Conservation (phyloP, 2,888 invertebrate species). For the Epirrita christyi region DNA sequence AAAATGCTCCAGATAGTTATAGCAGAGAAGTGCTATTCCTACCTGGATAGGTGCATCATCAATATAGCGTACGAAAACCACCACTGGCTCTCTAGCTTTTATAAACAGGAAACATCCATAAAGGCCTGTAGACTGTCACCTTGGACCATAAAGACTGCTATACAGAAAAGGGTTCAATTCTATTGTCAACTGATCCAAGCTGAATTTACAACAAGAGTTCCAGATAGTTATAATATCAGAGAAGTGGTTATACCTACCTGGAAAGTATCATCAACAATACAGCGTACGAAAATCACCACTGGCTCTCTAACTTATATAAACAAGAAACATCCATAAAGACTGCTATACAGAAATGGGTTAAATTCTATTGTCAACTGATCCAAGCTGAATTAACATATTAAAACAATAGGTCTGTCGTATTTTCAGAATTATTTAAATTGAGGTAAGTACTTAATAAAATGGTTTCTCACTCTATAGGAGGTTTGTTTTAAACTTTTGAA, state of each 20-base stretch:
- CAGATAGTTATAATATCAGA: too few species aligned
- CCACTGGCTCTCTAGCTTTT: background rate
- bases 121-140: too few species aligned
- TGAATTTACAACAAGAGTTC: too few species aligned
- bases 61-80: too few species aligned
- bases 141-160: conserved; percentile 27
- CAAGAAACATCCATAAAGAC: conserved; percentile 25
- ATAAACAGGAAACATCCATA: conserved; percentile 28
- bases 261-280: too few species aligned
- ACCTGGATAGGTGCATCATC: too few species aligned
- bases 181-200: too few species aligned
- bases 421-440: conserved; percentile 29
- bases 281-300: background rate
- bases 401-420: conserved; percentile 30
- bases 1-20: too few species aligned
- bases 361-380: conserved; percentile 37
- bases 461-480: background rate
- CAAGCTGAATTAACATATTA: conserved; percentile 29
- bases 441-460: background rate
- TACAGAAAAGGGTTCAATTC: conserved; percentile 26
- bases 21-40: too few species aligned
- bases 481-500: too few species aligned
- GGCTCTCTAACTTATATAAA: conserved; percentile 17
- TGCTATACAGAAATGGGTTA: conserved; percentile 25
- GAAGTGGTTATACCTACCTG: too few species aligned